Evolutionary conservation across 2,113 vertebrate species (phyloP), one percentile per base, ranked within the genome.

Genomic region (Pelecanus crispus): DNA sequence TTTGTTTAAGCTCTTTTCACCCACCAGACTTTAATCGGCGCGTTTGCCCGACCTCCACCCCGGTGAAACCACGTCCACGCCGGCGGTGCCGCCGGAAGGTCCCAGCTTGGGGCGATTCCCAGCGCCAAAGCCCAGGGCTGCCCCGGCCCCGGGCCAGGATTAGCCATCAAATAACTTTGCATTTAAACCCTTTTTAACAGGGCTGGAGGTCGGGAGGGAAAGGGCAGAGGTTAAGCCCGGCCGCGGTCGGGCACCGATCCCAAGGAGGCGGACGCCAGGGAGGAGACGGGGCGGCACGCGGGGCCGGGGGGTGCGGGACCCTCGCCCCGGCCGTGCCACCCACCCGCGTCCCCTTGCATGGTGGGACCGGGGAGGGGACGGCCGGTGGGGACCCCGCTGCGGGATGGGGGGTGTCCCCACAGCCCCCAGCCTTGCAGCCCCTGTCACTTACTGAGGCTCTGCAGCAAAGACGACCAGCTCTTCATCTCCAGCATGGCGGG

Each of bases 1-100:
- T 98, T 98, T 97, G 92, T 93, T 96, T 97, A 98, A 96, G 97
- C 97, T 97, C 96, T 97, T 97, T 97, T 96, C 97, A 95, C 97
- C 94, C 95, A 6, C 81, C 15, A 29, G 96, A 79, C 97, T 97
- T 80, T 94, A 97, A 98, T 95, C 96, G 90, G 58, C 45, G 62
- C 83, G 49, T 97, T 97, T 95, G 95, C 93, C 90, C 72, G 92
- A 96, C 97, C 96, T 97, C 97, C 96, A 92, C 86, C 90, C 90
- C 7, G 1, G 9, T 1, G 52, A 67, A 59, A 75, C 91, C 86
- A 18, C 18, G 21, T 24, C 36, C 17, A 11, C 36, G 73, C 94
- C 50, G 25, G 50, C n/a, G 5, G 49, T 47, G 93, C 77, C 5
- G 38, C 95, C 58, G 1, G 70, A 86, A 88, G 94, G 91, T 84